Base-by-base conservation (phyloP, 2,888 invertebrate genomes). In the Melitaea athalia region DNA sequence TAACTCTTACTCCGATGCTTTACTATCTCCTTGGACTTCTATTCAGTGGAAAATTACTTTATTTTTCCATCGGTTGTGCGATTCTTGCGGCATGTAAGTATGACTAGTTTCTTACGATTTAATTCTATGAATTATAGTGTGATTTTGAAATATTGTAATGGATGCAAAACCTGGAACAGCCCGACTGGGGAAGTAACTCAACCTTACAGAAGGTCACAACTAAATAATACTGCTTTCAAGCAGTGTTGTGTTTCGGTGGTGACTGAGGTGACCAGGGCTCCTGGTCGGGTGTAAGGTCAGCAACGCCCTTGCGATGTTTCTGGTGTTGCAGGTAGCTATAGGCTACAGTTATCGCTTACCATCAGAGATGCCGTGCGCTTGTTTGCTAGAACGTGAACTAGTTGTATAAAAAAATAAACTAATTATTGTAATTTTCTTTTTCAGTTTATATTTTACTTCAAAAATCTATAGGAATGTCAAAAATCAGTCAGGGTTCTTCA, bases 401-500 rank as follows among this genome's bases (percentile, higher is more conserved):
- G 45, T 14, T 14, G 14, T 47, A 5, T n/a, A 49, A n/a, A n/a
- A n/a, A 49, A n/a, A 49, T 3, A 4, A 14, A 49, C 47, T 49
- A 14, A n/a, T n/a, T n/a, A 49, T n/a, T 49, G n/a, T 49, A 3
- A 49, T 49, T 49, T 49, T n/a, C 83, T 79, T 72, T 94, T 95
- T 73, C 94, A 97, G 97, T 97, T 90, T 96, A 95, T 85, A 86
- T 95, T 75, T 89, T 97, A 38, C 94, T 97, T 87, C 95, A 96
- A 79, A 96, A 96, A 85, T 95, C 96, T 59, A 96, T 98, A 78
- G 96, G 96, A 63, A 95, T 96, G 95, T 96, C 97, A 1, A 95
- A 97, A 88, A 97, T 97, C 77, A 96, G 96, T 82, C 96, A 96
- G 87, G 96, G 95, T 50, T 97, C 97, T 42, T 95, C 95, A 7